Evolutionary conservation across 2,888 invertebrate genomes (phyloP).

Genomic region (Drosophila anomalipes): DNA sequence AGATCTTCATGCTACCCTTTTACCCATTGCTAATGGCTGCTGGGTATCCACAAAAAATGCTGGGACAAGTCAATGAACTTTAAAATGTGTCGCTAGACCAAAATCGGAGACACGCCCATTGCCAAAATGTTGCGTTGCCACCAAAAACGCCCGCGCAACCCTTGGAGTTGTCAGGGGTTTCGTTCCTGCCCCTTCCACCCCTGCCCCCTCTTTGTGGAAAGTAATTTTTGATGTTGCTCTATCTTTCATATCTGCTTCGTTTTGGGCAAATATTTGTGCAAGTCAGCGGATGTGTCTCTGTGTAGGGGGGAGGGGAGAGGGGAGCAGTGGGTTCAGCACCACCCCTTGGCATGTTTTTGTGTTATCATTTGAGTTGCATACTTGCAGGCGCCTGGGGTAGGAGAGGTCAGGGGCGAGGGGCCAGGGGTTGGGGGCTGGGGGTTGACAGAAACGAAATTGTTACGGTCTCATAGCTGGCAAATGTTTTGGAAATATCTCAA

Average conservation of each 20-base stretch:
- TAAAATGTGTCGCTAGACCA: constrained; percentile 59
- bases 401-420: not conserved
- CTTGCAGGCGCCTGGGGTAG: constrained; percentile 41
- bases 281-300: constrained; percentile 54
- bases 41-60: constrained; percentile 9
- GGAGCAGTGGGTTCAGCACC: constrained; percentile 3
- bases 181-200: not conserved
- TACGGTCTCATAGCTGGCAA: constrained; percentile 65
- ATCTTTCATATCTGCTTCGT: constrained; percentile 33
- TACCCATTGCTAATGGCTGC: not conserved
- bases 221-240: constrained; percentile 45
- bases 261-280: constrained; percentile 76
- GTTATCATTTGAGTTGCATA: constrained; percentile 76
- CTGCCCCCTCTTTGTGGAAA: constrained; percentile 14
- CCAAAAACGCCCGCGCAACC: constrained; percentile 42
- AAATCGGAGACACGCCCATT: constrained; percentile 39
- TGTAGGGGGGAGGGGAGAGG: not conserved
- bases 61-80: constrained; percentile 76
- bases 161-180: constrained; percentile 4
- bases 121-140: constrained; percentile 22
- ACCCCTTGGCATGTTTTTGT: constrained; percentile 44
- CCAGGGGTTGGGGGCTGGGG: not conserved
- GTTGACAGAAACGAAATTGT: constrained; percentile 47
- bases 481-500: constrained; percentile 82
- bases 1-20: not conserved